Conservation (phyloP, 1,140 invertebrate species). For the Dermatophagoides farinae region DNA sequence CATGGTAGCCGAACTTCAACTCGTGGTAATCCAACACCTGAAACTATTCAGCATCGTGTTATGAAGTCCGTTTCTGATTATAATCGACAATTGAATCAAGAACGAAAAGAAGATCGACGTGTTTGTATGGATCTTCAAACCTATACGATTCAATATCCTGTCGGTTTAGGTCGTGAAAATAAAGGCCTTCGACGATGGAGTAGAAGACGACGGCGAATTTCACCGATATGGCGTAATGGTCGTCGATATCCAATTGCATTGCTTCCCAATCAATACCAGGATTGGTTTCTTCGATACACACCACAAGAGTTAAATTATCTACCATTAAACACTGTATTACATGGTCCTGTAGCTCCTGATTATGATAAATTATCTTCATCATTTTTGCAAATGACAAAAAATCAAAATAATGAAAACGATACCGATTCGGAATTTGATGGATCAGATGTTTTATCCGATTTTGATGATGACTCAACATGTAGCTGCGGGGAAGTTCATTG, state of each 20-base stretch:
- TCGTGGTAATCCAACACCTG: background rate
- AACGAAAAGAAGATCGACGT: conserved; percentile 40
- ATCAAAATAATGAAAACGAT: background rate
- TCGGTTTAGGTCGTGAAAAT: conserved; percentile 32
- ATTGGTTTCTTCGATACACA: conserved; percentile 49
- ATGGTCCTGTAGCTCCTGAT: conserved; percentile 36
- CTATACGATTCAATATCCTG: conserved; percentile 43
- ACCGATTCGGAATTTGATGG: conserved; percentile 13
- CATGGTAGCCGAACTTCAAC: background rate
- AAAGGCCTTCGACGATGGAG: conserved; percentile 4
- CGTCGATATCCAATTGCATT: conserved; percentile 59
- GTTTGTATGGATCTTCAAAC: conserved; percentile 33
- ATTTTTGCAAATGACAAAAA: background rate
- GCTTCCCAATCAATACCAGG: conserved; percentile 77
- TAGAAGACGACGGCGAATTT: background rate
- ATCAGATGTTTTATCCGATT: conserved; percentile 6
- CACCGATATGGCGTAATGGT: background rate
- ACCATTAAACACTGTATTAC: conserved; percentile 71
- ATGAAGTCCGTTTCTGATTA: conserved; percentile 64
- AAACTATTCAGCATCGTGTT: conserved; percentile 29
- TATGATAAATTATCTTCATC: conserved; percentile 9
- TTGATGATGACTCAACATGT: conserved; percentile 1
- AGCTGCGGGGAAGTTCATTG: conserved; percentile 3
- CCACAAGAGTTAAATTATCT: conserved; percentile 49
- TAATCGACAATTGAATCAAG: conserved; percentile 64